Conservation (phyloP, 1,140 invertebrate species). For the Penaeus chinensis region DNA sequence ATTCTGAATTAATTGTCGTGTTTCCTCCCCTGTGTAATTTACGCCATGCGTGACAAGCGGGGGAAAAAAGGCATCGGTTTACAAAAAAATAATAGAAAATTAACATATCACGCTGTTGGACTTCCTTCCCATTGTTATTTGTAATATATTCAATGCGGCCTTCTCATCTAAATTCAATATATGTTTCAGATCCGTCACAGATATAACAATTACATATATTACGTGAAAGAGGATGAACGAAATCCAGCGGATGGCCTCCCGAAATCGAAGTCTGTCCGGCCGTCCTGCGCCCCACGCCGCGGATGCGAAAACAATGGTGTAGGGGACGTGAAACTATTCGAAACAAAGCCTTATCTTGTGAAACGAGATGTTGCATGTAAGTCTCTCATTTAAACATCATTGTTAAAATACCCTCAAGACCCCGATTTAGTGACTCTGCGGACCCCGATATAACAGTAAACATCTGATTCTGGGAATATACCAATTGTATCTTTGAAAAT, state of each 20-base stretch:
- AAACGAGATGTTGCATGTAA: constrained; percentile 12
- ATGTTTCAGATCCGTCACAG: constrained; percentile 2
- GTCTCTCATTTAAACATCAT: constrained; percentile 25
- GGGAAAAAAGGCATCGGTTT: not conserved
- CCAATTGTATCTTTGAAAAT: not conserved
- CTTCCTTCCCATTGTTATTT: not conserved
- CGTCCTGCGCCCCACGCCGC: not conserved
- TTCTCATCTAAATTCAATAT: constrained; percentile 24
- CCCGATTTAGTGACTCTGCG: constrained; percentile 4
- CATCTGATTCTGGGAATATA: constrained; percentile 10
- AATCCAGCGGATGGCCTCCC: not conserved
- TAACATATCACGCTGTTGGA: not conserved
- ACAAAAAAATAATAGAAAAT: constrained; percentile 1
- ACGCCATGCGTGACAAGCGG: not conserved
- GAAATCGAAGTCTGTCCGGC: too few relatives aligned
- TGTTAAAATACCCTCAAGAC: constrained; percentile 16
- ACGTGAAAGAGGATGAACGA: not conserved
- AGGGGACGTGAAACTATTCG: not conserved
- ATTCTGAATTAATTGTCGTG: too few relatives aligned
- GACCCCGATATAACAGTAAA: not conserved
- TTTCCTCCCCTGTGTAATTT: too few relatives aligned
- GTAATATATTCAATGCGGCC: constrained; percentile 15
- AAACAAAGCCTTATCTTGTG: not conserved
- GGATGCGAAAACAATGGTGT: not conserved
- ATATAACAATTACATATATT: constrained; percentile 10